Evolutionary conservation across 2,888 invertebrate species (phyloP).

Genomic region (Orthosia gracilis): DNA sequence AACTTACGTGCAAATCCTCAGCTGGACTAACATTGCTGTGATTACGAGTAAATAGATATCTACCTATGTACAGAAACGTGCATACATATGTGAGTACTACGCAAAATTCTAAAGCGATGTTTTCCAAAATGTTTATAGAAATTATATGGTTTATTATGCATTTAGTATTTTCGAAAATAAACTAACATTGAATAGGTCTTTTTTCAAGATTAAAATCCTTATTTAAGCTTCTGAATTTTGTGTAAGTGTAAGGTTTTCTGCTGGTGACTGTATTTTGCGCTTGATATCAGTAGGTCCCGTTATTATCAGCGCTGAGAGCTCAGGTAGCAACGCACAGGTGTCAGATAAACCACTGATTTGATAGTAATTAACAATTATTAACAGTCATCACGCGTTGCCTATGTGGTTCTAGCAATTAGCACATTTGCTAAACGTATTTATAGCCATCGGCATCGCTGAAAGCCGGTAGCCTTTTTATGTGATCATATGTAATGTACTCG

Average conservation of each 20-base stretch:
- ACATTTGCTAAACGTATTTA: neutral
- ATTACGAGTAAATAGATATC: neutral
- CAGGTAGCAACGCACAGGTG: conserved; percentile 56
- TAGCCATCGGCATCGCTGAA: too few species aligned
- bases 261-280: conserved; percentile 7
- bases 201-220: too few species aligned
- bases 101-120: too few species aligned
- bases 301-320: conserved; percentile 33
- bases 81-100: too few species aligned
- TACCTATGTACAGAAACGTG: neutral
- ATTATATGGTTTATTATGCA: too few species aligned
- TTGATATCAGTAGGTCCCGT: conserved; percentile 30
- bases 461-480: too few species aligned
- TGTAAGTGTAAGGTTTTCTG: too few species aligned
- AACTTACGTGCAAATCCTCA: conserved; percentile 12
- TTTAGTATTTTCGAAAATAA: too few species aligned
- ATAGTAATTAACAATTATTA: conserved; percentile 45
- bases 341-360: conserved; percentile 43
- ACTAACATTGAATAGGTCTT: too few species aligned
- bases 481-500: too few species aligned
- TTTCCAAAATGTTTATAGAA: too few species aligned
- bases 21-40: neutral
- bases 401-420: conserved; percentile 4
- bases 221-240: too few species aligned
- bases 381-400: conserved; percentile 18